phyloP scores from a whole-genome alignment of 1,140 invertebrate species.

The Plutomurus gul region DNA sequence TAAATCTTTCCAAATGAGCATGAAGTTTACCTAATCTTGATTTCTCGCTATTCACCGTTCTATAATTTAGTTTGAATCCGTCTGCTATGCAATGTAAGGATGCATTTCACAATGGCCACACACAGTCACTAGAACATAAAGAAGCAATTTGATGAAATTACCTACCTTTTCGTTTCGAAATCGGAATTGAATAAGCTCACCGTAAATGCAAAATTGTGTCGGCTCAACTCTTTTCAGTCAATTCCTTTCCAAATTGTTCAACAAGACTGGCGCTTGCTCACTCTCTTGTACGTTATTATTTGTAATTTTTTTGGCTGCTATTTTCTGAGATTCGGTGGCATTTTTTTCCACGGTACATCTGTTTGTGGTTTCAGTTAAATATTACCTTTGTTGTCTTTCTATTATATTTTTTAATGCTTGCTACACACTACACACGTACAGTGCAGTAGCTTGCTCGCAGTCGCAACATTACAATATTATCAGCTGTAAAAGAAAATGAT shows the following conservation, averaged over 20 bases:
- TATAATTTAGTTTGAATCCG: background rate
- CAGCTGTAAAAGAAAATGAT: too few species aligned
- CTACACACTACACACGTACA: too few species aligned
- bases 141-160: background rate
- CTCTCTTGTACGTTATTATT: background rate
- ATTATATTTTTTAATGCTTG: too few species aligned
- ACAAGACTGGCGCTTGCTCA: background rate
- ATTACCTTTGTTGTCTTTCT: too few species aligned
- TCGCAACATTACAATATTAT: too few species aligned
- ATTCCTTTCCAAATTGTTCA: background rate
- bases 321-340: background rate
- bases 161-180: background rate
- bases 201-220: background rate
- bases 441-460: too few species aligned
- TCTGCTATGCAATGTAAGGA: background rate
- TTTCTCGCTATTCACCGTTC: conserved; percentile 1
- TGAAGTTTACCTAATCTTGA: conserved; percentile 27
- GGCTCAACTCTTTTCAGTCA: conserved; percentile 2
- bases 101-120: background rate
- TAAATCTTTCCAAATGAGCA: background rate
- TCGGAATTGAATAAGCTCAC: conserved; percentile 5
- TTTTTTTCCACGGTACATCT: background rate
- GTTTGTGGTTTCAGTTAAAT: background rate
- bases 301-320: background rate
- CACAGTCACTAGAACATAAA: conserved; percentile 8